Conservation (phyloP, 2,113 vertebrate genomes). For the Callorhinus ursinus region DNA sequence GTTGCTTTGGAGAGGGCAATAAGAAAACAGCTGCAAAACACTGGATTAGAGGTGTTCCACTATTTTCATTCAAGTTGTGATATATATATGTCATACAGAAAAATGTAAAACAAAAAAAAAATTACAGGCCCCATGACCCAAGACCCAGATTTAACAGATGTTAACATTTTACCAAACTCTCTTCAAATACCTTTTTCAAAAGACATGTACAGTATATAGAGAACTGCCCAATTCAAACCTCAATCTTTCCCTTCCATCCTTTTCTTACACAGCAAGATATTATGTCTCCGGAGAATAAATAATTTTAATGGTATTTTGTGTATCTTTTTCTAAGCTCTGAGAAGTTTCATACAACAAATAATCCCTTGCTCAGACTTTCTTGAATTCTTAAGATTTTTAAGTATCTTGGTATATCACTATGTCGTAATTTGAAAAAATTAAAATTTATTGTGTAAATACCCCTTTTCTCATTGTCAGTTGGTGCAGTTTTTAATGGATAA, state of each 20-base stretch:
- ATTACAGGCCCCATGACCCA: background rate
- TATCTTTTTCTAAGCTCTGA: background rate
- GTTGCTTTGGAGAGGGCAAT: background rate
- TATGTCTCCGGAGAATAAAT: background rate
- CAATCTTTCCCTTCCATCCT: background rate
- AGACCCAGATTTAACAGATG: background rate
- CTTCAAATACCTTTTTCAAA: background rate
- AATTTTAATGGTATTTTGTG: background rate
- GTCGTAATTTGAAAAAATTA: background rate
- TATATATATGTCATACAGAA: background rate
- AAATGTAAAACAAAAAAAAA: background rate
- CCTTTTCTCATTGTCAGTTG: background rate
- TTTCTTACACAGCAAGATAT: background rate
- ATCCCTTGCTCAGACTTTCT: background rate
- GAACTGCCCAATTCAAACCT: background rate
- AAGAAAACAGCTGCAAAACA: constrained; percentile 17
- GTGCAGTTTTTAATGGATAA: background rate
- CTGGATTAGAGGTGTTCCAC: background rate
- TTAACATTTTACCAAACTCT: background rate
- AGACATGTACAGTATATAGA: background rate
- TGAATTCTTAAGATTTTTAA: background rate
- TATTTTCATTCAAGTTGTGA: constrained; percentile 25
- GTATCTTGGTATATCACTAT: background rate
- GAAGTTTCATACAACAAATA: background rate
- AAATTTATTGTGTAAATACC: background rate